Base-by-base conservation (phyloP, 1,140 invertebrate species). In the Polypedilum pembai region DNA sequence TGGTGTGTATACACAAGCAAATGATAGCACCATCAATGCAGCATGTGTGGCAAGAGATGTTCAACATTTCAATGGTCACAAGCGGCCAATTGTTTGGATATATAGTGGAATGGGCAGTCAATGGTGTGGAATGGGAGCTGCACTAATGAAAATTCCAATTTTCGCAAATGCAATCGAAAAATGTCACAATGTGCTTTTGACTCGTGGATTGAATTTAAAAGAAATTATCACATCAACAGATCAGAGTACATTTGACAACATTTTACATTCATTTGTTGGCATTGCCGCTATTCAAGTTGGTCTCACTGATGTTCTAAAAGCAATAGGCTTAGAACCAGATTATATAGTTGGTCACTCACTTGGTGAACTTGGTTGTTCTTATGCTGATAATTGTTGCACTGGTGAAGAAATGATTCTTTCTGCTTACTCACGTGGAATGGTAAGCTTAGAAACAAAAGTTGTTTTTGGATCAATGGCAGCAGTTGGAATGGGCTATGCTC, bases 81-180 rank as follows among this genome's bases (percentile, higher is more conserved):
- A 84, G 75, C 88, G 76, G 10, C 92, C 93, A 18, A 83, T 97
- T 0, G 95, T 93, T 86, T 94, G 92, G 82, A 88, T 96, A 7
- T 98, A 94, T 83, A 91, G 94, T 76, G 94, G 94, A 73, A 94
- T 97, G 92, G 94, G 94, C 4, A 91, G 90, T 1, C 93, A 96
- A 78, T 96, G 94, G 94, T 80, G 86, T 40, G 89, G 91, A 72
- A 95, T 96, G 93, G 93, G 90, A 20, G 83, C 85, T 40, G 83
- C 84, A 7, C 81, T 88, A 1, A 83, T 88, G 83, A 83, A 85
- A 73, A 85, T 96, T 33, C 88, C 90, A 7, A 79, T 87, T 5
- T 95, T 96, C 80, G 85, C 86, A 20, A 82, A 88, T 41, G 88
- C 93, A 8, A 91, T 96, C 75, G 79, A 88, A 76, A 86, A 84